Evolutionary conservation across 2,113 vertebrate genomes (phyloP).

Genomic region (Nycticorax nycticorax): DNA sequence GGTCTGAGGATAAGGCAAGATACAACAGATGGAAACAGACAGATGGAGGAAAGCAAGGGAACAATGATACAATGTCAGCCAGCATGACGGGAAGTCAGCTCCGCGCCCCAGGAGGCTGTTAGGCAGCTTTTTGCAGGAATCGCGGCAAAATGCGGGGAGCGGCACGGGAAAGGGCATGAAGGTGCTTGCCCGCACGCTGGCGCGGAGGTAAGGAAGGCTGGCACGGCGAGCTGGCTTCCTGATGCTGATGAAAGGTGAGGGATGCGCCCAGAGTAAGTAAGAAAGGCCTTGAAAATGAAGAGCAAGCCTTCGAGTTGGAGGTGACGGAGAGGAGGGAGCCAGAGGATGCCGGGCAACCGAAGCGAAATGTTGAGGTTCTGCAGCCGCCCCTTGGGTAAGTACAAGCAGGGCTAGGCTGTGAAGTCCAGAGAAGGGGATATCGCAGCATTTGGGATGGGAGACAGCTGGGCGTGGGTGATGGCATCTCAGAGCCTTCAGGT

Average conservation of each 20-base stretch:
- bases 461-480: not conserved
- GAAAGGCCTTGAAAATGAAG: not conserved
- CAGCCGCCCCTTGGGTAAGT: not conserved
- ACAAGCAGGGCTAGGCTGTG: not conserved
- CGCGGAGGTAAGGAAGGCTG: fast-evolving
- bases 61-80: constrained; percentile 24
- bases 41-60: constrained; percentile 47
- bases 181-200: not conserved
- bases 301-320: not conserved
- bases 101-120: not conserved
- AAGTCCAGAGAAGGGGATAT: not conserved
- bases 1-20: not conserved
- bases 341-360: not conserved
- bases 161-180: not conserved
- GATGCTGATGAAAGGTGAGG: not conserved
- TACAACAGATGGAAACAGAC: constrained; percentile 44
- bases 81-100: constrained; percentile 23
- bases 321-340: not conserved
- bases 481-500: not conserved
- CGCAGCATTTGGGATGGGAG: not conserved
- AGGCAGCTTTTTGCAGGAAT: not conserved
- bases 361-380: not conserved
- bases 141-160: not conserved
- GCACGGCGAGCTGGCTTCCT: not conserved
- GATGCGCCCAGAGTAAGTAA: not conserved